Percentiles rank a stretch among this genome's conserved stretches.
Conservation (phyloP, 1,140 invertebrate species). For the Acromyrmex heyeri region DNA sequence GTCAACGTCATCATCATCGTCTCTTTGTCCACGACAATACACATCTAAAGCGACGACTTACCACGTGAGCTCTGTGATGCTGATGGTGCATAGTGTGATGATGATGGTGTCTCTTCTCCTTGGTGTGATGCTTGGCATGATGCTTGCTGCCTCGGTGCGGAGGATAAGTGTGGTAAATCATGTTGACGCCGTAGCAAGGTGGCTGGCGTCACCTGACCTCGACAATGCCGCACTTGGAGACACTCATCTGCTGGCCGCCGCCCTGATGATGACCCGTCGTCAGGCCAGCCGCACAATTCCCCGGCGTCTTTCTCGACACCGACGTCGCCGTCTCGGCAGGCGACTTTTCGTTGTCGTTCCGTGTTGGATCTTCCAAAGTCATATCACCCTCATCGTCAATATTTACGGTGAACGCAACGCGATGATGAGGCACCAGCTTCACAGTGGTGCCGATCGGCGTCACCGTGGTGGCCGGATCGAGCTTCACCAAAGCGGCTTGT, state of each 20-base stretch:
- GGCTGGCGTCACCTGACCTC: conserved; percentile 86
- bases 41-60: conserved; percentile 74
- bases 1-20: neutral
- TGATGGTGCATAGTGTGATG: conserved; percentile 84
- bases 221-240: conserved; percentile 80
- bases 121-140: conserved; percentile 82
- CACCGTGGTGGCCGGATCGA: conserved; percentile 85
- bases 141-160: conserved; percentile 84
- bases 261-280: conserved; percentile 65
- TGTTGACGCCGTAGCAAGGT: conserved; percentile 82
- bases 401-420: conserved; percentile 78
- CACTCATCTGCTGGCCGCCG: conserved; percentile 65
- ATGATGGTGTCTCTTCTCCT: conserved; percentile 84
- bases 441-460: conserved; percentile 82
- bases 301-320: conserved; percentile 56
- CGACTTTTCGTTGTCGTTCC: conserved; percentile 56
- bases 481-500: conserved; percentile 84
- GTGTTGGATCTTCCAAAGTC: conserved; percentile 64
- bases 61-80: conserved; percentile 84
- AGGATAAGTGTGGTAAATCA: conserved; percentile 85
- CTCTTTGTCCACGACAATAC: conserved; percentile 16
- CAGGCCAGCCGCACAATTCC: conserved; percentile 46
- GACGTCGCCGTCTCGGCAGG: conserved; percentile 32
- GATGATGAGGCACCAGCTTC: conserved; percentile 78
- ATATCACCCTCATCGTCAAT: conserved; percentile 81